phyloP scores from a whole-genome alignment of 2,113 vertebrate species.

The Macquaria australasica region DNA sequence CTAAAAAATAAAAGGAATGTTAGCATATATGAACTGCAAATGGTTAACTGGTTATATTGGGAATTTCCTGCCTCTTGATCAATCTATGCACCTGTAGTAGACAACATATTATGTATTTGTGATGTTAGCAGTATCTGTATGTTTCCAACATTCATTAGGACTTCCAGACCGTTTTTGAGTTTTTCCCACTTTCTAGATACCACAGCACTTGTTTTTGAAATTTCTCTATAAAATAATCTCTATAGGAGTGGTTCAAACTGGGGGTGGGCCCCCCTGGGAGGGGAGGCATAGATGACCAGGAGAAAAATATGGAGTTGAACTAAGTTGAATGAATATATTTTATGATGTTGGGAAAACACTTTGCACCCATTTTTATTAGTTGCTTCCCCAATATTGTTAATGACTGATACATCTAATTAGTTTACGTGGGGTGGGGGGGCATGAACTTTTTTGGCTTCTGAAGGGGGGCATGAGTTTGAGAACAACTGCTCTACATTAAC shows the following conservation, averaged over 20 bases:
- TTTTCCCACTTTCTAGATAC: no score
- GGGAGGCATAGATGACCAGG: neutral
- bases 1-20: neutral
- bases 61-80: neutral
- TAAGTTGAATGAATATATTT: neutral
- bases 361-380: neutral
- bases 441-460: neutral
- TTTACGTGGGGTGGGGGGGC: neutral
- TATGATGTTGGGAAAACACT: neutral
- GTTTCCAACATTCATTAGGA: neutral
- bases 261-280: no score
- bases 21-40: neutral
- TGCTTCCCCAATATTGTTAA: neutral
- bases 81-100: neutral
- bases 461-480: neutral
- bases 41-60: neutral
- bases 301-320: neutral
- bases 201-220: no score
- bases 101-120: neutral
- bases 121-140: no score
- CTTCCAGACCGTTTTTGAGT: neutral
- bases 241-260: no score
- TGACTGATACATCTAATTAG: neutral
- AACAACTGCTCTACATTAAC: neutral
- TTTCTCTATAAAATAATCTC: no score